A percentile compares a stretch with the other conserved stretches of the same genome.
phyloP scores from a whole-genome alignment of 2,888 invertebrate genomes.

The Leptopilina myrica region DNA sequence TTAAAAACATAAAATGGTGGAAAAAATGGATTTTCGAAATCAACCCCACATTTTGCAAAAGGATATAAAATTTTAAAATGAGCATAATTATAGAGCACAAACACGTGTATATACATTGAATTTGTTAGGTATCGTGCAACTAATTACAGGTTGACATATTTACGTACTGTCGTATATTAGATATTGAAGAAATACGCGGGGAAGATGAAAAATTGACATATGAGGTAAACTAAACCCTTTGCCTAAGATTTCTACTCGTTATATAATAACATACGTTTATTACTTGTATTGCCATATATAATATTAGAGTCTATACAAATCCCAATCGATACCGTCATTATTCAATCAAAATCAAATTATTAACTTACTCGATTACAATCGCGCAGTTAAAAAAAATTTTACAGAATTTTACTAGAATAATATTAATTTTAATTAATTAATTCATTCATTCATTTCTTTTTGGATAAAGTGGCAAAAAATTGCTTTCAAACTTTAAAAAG shows the following conservation, averaged over 20 bases:
- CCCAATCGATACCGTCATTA: not conserved
- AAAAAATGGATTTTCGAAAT: not conserved
- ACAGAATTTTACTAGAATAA: no score
- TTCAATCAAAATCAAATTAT: no score
- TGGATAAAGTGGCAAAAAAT: no score
- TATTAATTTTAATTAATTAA: no score
- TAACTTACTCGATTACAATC: no score
- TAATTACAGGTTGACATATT: slow-evolving; percentile 24
- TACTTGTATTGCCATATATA: not conserved
- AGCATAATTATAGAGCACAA: slow-evolving; percentile 8
- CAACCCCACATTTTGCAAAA: slow-evolving; percentile 5
- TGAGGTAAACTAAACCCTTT: slow-evolving; percentile 11
- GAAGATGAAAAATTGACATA: not conserved
- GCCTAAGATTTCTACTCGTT: not conserved
- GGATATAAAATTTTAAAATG: slow-evolving; percentile 20
- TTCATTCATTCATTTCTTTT: no score
- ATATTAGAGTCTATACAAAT: not conserved
- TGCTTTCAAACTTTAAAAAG: no score
- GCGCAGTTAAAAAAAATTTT: no score
- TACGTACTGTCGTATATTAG: not conserved
- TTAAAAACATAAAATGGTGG: not conserved
- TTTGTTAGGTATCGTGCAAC: not conserved
- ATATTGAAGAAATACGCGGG: not conserved
- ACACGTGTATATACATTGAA: not conserved
- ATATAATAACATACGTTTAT: not conserved